Base-by-base conservation (phyloP, 2,113 vertebrate genomes). In the Anarhynchus alexandrinus region DNA sequence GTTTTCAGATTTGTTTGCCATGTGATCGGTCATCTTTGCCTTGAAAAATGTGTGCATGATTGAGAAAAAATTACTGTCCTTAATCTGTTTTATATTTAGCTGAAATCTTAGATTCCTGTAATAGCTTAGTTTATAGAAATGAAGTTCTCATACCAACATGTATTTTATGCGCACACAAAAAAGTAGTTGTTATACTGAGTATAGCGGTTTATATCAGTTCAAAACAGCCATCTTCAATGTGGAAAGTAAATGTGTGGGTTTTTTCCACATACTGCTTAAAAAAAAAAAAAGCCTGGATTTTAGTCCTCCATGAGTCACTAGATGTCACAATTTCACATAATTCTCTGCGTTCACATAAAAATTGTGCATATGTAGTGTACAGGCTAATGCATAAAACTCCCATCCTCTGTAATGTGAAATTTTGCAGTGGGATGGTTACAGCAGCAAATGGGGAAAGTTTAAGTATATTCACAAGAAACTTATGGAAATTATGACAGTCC, bases 21-120 rank as follows among this genome's bases (percentile, higher is more conserved):
- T 20, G 13, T 85, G 45, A 73, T 76, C 64, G 76, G 38, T 93
- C 71, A 77, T 86, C 82, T 92, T 97, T 96, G 96, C 85, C 91
- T 96, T 97, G 95, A 90, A 95, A 94, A 96, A 88, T 61, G 22
- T 78, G 55, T 96, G 96, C 94, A 95, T 94, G 93, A 70, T 55
- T 93, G 72, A 86, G 51, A 85, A 90, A 90, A 78, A 92, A 76
- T 32, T 66, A 84, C 21, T 86, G 45, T 88, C 61, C 51, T 92
- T 92, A 78, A 81, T 62, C 38, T 88, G 62, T 59, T 93, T 70
- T 85, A 80, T 89, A 88, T 89, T 95, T 96, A 84, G 82, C 74
- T 81, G 54, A 88, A 94, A 72, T 88, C 19, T 73, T 90, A 93
- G 94, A 93, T 67, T 90, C 87, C 78, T 94, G 42, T 89, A 84